Evolutionary conservation across 2,888 invertebrate genomes (phyloP).

Genomic region (Euproctis similis): DNA sequence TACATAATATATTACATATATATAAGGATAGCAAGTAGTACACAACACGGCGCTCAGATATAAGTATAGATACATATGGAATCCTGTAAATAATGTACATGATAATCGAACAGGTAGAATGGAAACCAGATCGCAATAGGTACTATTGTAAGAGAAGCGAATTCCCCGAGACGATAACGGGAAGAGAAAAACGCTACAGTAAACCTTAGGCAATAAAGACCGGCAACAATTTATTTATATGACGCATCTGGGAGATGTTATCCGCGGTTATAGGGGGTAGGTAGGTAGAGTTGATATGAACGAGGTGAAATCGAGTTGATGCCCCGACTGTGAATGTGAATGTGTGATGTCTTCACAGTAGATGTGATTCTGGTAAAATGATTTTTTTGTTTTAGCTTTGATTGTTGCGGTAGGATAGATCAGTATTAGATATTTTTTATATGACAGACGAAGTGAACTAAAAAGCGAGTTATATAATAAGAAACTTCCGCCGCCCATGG

Average conservation of each 20-base stretch:
- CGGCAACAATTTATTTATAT: slow-evolving; percentile 75
- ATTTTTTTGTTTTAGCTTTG: no score
- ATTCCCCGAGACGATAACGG: slow-evolving; percentile 61
- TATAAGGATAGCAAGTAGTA: no score
- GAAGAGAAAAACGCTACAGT: slow-evolving; percentile 60
- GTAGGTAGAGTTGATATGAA: no score
- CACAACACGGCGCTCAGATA: no score
- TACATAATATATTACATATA: no score
- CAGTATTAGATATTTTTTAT: no score
- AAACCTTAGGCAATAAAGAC: slow-evolving; percentile 69
- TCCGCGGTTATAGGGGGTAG: slow-evolving; percentile 52
- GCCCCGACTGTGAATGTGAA: slow-evolving; percentile 53
- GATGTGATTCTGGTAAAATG: no score
- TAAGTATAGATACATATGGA: slow-evolving; percentile 33
- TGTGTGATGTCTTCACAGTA: no score
- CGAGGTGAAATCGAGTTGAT: slow-evolving; percentile 70
- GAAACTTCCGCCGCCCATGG: no score
- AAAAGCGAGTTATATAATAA: no score
- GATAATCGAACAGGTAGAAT: slow-evolving; percentile 53
- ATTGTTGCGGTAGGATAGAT: no score
- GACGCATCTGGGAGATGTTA: slow-evolving; percentile 71
- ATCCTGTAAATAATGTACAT: slow-evolving; percentile 44
- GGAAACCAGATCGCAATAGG: slow-evolving; percentile 57
- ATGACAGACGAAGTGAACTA: no score
- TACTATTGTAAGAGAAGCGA: slow-evolving; percentile 47